A percentile compares a stretch with the other conserved stretches of the same genome.
Conservation (phyloP, 2,888 invertebrate species). For the Alviniconcha strummeri region DNA sequence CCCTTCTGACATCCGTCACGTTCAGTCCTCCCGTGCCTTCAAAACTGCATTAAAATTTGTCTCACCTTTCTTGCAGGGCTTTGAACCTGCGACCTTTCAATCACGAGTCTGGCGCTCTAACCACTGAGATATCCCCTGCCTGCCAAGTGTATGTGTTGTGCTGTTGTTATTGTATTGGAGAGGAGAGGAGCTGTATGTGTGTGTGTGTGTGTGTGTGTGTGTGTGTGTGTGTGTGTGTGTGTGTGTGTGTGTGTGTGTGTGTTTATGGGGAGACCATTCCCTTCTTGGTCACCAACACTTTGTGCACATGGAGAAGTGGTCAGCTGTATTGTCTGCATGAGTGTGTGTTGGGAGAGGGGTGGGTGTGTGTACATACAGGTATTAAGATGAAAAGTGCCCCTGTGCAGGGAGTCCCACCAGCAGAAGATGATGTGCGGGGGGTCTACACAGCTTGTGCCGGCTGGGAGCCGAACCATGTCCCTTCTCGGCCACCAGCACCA, state of each 20-base stretch:
- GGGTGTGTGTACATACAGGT: background rate
- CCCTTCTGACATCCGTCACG: too few species aligned
- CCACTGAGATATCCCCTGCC: too few species aligned
- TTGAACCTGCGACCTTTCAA: too few species aligned
- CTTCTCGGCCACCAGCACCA: constrained; percentile 92
- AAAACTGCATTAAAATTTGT: too few species aligned
- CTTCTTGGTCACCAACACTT: too few species aligned
- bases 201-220: background rate
- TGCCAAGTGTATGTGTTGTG: too few species aligned
- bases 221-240: background rate
- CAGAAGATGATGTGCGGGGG: constrained; percentile 93
- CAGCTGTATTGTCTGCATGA: background rate
- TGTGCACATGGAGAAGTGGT: background rate
- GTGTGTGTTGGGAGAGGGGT: background rate
- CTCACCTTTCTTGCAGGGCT: too few species aligned
- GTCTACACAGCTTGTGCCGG: constrained; percentile 88
- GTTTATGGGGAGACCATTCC: background rate
- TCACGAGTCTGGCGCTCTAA: too few species aligned
- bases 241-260: background rate
- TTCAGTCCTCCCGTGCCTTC: too few species aligned
- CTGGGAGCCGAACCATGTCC: constrained; percentile 83
- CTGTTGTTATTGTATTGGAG: too few species aligned
- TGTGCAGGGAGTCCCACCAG: constrained; percentile 87
- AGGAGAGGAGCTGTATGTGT: background rate
- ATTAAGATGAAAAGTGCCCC: too few species aligned